Base-by-base conservation (phyloP, 2,797 vertebrate species). In the Lerista edwardsae region DNA sequence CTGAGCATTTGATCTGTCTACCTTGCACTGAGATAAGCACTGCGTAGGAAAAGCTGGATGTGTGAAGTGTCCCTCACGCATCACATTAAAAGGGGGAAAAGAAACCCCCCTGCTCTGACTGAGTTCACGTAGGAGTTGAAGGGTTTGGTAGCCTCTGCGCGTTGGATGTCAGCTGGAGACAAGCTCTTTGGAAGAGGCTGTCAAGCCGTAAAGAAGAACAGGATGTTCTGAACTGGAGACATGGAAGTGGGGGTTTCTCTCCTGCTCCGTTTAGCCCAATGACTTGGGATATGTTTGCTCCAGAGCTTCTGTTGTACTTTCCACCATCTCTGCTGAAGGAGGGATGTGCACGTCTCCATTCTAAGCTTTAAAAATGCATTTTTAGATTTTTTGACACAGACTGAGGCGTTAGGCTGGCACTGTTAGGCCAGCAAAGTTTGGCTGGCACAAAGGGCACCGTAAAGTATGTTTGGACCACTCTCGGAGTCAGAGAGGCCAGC, bases 131-230 rank as follows among this genome's bases (percentile, higher is more conserved):
- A 57, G 69, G 44, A 57, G 34, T 41, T 34, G 83, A 80, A 65
- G 34, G 39, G 8, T 36, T 75, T 4, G 17, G 47, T 74, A 27
- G 34, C 61, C 71, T 34, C 62, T 31, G 31, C 71, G 12, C 17
- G 14, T 11, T 31, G 29, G 29, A 55, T 41, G 74, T 31, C 47
- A 27, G 69, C 47, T 74, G 31, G 19, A 85, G 27, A 12, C 5
- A 9, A 85, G 36, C 36, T 68, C 34, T 75, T 75, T 27, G 62
- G 69, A 80, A 67, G 72, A 68, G 1, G 61, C 29, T 34, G 77
- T 44, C 84, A 68, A 36, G n/a, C 75, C 62, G 67, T 75, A 39
- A 74, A 57, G 61, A 51, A 51, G 84, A 67, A 85, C 84, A 85
- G 77, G 71, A 41, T 59, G 77, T 85, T 19, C 84, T 34, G 64